Evolutionary conservation across 2,797 vertebrate genomes (phyloP).

Genomic region (Neomorphus geoffroyi): DNA sequence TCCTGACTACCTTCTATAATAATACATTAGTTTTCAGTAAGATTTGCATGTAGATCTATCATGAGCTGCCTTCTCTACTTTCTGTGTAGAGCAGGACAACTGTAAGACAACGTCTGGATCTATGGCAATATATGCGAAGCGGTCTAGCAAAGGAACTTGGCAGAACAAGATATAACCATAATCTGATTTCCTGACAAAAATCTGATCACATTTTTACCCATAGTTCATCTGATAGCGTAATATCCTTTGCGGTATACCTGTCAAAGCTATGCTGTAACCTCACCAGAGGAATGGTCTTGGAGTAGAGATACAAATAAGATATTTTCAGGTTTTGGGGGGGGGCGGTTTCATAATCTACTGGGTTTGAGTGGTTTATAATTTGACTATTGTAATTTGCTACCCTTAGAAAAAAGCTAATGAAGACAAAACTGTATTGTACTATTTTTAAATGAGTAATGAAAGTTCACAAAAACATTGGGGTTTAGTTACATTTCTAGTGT

Average conservation of each 20-base stretch:
- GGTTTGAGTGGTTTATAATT: background rate
- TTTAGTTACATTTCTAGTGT: background rate
- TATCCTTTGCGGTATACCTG: background rate
- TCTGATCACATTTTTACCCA: background rate
- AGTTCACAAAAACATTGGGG: background rate
- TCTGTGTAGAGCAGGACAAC: background rate
- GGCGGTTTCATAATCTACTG: background rate
- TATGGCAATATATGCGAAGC: background rate
- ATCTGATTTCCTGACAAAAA: background rate
- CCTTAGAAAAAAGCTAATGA: background rate
- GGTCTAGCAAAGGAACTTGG: background rate
- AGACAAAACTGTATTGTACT: background rate
- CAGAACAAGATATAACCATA: background rate
- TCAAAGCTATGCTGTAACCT: background rate
- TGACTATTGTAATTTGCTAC: background rate
- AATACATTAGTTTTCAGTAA: background rate
- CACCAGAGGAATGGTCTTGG: background rate
- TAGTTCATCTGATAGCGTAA: background rate
- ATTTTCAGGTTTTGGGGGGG: background rate
- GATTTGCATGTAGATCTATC: fast-evolving
- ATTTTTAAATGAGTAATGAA: background rate
- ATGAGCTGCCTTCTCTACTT: background rate
- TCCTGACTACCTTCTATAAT: background rate
- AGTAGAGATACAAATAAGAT: background rate
- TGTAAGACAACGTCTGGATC: background rate